Percentiles rank a stretch among this genome's conserved stretches.
phyloP scores from a whole-genome alignment of 1,140 invertebrate species.

The Forficula auricularia region DNA sequence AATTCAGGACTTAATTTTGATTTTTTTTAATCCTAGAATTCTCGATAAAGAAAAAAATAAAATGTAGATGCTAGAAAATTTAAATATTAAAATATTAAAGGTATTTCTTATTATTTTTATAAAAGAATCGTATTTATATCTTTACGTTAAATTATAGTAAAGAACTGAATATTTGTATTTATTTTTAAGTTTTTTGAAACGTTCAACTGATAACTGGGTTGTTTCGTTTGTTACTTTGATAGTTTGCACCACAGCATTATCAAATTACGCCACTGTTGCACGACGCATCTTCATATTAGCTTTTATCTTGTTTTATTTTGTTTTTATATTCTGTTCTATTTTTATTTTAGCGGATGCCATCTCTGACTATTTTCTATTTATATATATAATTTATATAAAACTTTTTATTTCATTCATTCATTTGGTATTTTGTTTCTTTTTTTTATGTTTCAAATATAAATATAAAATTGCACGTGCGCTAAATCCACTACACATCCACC shows the following conservation, averaged over 20 bases:
- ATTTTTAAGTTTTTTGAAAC: neutral
- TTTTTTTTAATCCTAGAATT: too few species aligned
- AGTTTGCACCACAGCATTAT: neutral
- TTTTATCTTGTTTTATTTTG: slow-evolving; percentile 10
- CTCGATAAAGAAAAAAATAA: too few species aligned
- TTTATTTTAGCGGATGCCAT: slow-evolving; percentile 13
- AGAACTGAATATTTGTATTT: neutral
- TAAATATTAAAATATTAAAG: too few species aligned
- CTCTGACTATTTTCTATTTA: slow-evolving; percentile 1
- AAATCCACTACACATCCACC: slow-evolving; percentile 13
- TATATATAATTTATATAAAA: slow-evolving; percentile 14
- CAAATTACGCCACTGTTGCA: neutral
- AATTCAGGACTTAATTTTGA: too few species aligned
- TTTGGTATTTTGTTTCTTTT: slow-evolving; percentile 11
- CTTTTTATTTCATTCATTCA: slow-evolving; percentile 7
- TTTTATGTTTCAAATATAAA: slow-evolving; percentile 10
- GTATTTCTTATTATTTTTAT: too few species aligned
- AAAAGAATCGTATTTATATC: too few species aligned
- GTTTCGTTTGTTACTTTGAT: too few species aligned
- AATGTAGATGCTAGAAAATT: too few species aligned
- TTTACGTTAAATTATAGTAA: too few species aligned
- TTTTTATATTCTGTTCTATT: slow-evolving; percentile 3
- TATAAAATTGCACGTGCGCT: slow-evolving; percentile 7
- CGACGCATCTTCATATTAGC: slow-evolving; percentile 11
- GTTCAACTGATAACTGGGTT: too few species aligned